Base-by-base conservation (phyloP, 92 coral and sea anemone genomes). In the Bergia sp. region DNA sequence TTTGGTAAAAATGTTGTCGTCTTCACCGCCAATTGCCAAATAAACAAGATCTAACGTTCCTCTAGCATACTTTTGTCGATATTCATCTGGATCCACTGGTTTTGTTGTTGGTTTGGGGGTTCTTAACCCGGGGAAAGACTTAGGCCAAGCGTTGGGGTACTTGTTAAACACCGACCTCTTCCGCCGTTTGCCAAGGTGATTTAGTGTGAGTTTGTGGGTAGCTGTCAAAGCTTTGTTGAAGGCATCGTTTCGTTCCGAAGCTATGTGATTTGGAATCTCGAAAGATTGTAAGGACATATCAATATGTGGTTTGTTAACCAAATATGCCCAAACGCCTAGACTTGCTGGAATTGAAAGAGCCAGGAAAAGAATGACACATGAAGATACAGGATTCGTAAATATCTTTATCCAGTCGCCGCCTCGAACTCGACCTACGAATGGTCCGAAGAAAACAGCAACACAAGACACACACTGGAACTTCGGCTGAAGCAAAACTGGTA, bases 21-120 rank as follows among this genome's bases (percentile, higher is more conserved):
- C 96, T 45, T 89, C 87, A 38, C 84, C 89, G 1, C 97, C 98
- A 47, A 43, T 89, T 7, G 99, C 98, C 18, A 97, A 77, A 76
- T 97, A 97, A 36, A 97, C 96, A 18, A 97, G 67, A 80, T 97
- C 98, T 2, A 97, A 80, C 13, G 91, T 89, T 88, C 96, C 93
- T 37, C 79, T 81, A 5, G 86, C 50, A 2, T 49, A 80, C 5
- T 18, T 86, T 50, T 94, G 96, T 44, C 78, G 42, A 58, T 85
- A 81, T 75, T 89, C 82, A 36, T 88, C 79, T 21, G 89, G 82
- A 66, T 88, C 90, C 13, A 37, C 88, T 8, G 76, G 43, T 37
- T 87, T 90, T 50, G 18, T 77, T 64, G 87, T 67, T 53, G 88
- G 90, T 20, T 20, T 1, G 1, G 80, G 79, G 73, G 79, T 53